Percentiles rank a stretch among this genome's conserved stretches.
phyloP scores from a whole-genome alignment of 2,888 invertebrate species.

The Celastrina argiolus region DNA sequence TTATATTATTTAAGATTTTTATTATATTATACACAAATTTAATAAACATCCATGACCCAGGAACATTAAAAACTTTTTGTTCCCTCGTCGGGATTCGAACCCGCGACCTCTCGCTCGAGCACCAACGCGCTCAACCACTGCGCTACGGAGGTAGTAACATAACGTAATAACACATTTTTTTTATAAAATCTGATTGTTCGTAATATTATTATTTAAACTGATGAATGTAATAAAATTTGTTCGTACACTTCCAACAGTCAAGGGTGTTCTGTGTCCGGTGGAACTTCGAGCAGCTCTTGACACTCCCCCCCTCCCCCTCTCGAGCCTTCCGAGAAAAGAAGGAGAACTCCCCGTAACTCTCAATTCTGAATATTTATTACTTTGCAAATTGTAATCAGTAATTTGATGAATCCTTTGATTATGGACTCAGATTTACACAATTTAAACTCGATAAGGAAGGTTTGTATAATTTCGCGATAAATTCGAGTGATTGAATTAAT shows the following conservation, averaged over 20 bases:
- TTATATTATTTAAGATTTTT: too few relatives aligned
- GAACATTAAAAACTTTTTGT: too few relatives aligned
- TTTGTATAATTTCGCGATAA: slow-evolving; percentile 3
- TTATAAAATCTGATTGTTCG: too few relatives aligned
- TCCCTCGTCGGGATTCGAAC: too few relatives aligned
- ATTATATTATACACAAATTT: too few relatives aligned
- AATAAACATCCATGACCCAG: too few relatives aligned
- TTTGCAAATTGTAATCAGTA: slow-evolving; percentile 8
- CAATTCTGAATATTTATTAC: background rate
- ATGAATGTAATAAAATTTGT: background rate
- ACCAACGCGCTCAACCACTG: too few relatives aligned
- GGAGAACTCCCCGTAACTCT: background rate
- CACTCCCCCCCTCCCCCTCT: too few relatives aligned
- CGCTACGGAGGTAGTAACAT: too few relatives aligned
- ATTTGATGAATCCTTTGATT: slow-evolving; percentile 6
- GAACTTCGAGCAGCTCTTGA: background rate
- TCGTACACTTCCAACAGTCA: background rate
- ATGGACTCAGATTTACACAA: slow-evolving; percentile 3
- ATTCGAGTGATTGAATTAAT: slow-evolving; percentile 6
- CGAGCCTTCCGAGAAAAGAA: background rate
- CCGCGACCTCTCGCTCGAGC: too few relatives aligned
- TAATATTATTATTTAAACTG: background rate
- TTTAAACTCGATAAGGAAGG: background rate
- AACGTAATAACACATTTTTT: too few relatives aligned
- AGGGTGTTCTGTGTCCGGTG: background rate